Evolutionary conservation across 2,113 vertebrate species (phyloP), one percentile per base, ranked within the genome.

Genomic region (Psilopsiagon aurifrons): DNA sequence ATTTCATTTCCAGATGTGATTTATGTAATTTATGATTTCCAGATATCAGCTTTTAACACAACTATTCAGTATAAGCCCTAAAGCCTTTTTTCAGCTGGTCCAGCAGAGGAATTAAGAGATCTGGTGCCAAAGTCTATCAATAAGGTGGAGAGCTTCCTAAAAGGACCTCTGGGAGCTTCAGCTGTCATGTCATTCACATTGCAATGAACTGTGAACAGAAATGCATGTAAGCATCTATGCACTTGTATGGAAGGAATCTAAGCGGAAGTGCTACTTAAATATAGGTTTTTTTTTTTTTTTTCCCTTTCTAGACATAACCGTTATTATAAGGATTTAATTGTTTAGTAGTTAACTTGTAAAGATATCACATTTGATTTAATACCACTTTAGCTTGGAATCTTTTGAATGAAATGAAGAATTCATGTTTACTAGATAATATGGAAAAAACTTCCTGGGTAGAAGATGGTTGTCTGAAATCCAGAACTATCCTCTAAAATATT

Each of bases 111-210:
- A 11, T 3, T 52, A 7, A 3, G 13, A 64, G 5, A 37, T 33
- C 5, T 19, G 60, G 41, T 10, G 6, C 9, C 22, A 54, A 59
- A 78, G 9, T 22, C 11, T 67, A 51, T n/a, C 33, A 69, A 7
- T 37, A 66, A 52, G 2, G 7, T 51, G 25, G 3, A 74, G 6
- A 66, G 4, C 35, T 66, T 69, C 28, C 18, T 60, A 29, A 49
- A 59, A 44, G 2, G 16, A 68, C 3, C 6, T 63, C 37, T 27
- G 12, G 8, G 49, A 60, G 4, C 4, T 62, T 70, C 0, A 0
- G 9, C 64, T 74, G 8, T 52, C 6, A 7, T 83, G 8, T 52
- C 6, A 7, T 83, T 67, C 13, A 28, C 12, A 60, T 5, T 35
- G 15, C 55, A 55, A 39, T 37, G 22, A 51, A 22, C 10, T 25